phyloP scores from a whole-genome alignment of 2,113 vertebrate species.

The Myotis yumanensis region DNA sequence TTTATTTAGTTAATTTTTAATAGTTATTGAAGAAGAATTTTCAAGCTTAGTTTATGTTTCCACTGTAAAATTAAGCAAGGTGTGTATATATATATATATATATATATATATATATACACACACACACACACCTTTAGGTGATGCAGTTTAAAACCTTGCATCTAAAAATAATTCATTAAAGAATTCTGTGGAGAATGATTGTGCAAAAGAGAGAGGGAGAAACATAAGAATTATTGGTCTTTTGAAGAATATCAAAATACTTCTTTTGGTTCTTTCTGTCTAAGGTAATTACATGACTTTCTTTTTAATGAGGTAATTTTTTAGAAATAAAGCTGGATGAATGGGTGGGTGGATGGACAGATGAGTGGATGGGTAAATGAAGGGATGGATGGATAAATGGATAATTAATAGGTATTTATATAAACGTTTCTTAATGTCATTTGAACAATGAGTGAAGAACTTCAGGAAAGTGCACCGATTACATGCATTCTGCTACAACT shows the following conservation, averaged over 20 bases:
- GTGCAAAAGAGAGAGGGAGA: not conserved
- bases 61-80: constrained; percentile 15
- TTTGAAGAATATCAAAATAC: not conserved
- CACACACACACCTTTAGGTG: not conserved
- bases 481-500: not conserved
- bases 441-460: not conserved
- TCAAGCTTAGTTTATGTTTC: not conserved
- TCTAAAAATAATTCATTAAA: not conserved
- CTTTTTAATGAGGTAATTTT: not conserved
- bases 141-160: not conserved
- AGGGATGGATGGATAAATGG: not conserved
- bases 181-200: not conserved
- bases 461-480: not conserved
- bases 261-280: not conserved
- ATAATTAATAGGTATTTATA: not conserved
- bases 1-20: not conserved
- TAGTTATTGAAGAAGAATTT: constrained; percentile 1
- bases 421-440: not conserved
- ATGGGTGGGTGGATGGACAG: not conserved
- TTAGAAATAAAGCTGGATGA: not conserved
- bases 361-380: not conserved
- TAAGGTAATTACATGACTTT: not conserved
- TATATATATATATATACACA: not conserved
- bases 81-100: not conserved
- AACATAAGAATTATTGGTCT: not conserved